Evolutionary conservation across 2,888 invertebrate species (phyloP), one percentile per base, ranked within the genome.

Genomic region (Muscina levida): DNA sequence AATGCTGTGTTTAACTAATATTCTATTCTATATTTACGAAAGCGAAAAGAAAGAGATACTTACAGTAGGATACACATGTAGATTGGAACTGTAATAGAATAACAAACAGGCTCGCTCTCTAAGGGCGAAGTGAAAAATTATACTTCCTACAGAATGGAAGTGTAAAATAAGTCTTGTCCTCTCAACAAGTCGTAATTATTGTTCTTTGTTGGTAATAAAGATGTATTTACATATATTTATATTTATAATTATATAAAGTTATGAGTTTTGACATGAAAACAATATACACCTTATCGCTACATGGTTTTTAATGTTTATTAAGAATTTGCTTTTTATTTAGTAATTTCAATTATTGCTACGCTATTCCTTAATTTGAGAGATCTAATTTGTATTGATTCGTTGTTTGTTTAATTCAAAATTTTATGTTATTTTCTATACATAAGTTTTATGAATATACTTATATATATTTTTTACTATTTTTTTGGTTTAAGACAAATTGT

Each of bases 181-280:
- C 8, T 3, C 5, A 26, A 5, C 6, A 65, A 26, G 44, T 44
- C 46, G n/a, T 46, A 22, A 46, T 24, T 13, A 62, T 46, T 59
- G 48, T 67, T 44, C 37, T 73, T 37, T 57, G n/a, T 73, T 68
- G 19, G 39, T 53, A 10, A 19, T n/a, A n/a, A 19, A 19, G 46
- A 11, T 24, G 37, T 24, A 0, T 53, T 46, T 19, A 13, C n/a
- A 31, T 76, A 44, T 13, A n/a, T 44, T 68, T 2, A 17, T 57
- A 26, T 46, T 48, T 70, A 70, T 62, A 75, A 75, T 24, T 70
- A 15, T 44, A n/a, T n/a, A n/a, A n/a, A n/a, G n/a, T n/a, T n/a
- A n/a, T n/a, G n/a, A n/a, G n/a, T n/a, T n/a, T n/a, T n/a, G n/a
- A n/a, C n/a, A n/a, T n/a, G n/a, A n/a, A n/a, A n/a, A n/a, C n/a